Evolutionary conservation across 2,888 invertebrate species (phyloP), one percentile per base, ranked within the genome.

Genomic region (Ochropacha duplaris): DNA sequence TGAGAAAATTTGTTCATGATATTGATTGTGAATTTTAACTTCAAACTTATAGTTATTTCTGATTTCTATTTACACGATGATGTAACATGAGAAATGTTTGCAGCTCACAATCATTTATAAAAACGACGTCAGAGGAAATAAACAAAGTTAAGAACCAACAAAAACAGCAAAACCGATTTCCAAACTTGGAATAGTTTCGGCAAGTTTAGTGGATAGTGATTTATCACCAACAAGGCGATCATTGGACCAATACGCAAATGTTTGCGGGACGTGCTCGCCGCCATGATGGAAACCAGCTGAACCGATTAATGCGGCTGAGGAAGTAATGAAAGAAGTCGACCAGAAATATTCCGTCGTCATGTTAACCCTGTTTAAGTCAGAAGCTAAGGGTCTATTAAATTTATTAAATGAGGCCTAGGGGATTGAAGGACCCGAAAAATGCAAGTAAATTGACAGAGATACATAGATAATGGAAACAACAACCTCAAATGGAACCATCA

Each of bases 271-370:
- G 6, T 9, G 44, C 44, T 19, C 26, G 9, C 50, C n/a, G 14
- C 50, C 24, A 50, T 50, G 58, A 56, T 61, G 54, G 24, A 22
- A 22, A 12, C 31, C 31, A 66, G 62, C 60, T 64, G 65, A 57
- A 65, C 61, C 69, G 66, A 68, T 68, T 68, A 72, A 70, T 70
- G 60, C 57, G 57, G 54, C 55, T 61, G 50, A 54, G 57, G 52
- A 57, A 49, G 49, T 59, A 60, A 63, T 59, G 62, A 58, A 58
- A 54, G 59, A 60, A 64, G 62, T 71, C 64, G 54, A 55, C 64
- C 61, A 65, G 64, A 66, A 65, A 64, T 57, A 52, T 58, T 52
- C 58, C 49, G 62, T 59, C 58, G 63, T 50, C 66, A 60, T 62
- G 60, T 65, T 63, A 60, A 64, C 62, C 64, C 60, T 58, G 60